A percentile compares a stretch with the other conserved stretches of the same genome.
These are phyloP conservation scores for Enteromius anoplus DNA, from an alignment of 2,797 vertebrate genomes.

Conservation along the genomic window DNA sequence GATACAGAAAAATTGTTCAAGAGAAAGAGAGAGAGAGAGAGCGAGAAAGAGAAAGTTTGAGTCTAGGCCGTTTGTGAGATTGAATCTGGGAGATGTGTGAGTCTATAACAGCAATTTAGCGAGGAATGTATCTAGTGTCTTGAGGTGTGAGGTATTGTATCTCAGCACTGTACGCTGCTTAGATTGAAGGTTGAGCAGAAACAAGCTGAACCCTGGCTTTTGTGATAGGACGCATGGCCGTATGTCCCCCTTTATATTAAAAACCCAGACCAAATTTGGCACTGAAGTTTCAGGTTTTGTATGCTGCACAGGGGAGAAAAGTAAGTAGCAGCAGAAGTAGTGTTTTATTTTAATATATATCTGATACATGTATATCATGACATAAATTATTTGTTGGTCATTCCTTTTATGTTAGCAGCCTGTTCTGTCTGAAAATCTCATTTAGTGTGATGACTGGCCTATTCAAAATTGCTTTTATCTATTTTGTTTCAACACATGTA, in stretches of 20 bases:
- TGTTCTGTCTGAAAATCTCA: neutral
- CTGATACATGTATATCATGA: neutral
- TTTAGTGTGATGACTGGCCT: neutral
- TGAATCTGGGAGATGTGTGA: slow-evolving; percentile 42
- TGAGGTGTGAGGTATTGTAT: slow-evolving; percentile 17
- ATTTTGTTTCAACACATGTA: neutral
- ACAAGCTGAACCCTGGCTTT: neutral
- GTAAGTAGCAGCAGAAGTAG: neutral
- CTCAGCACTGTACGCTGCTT: neutral
- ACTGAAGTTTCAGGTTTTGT: neutral
- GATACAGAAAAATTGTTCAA: slow-evolving; percentile 24
- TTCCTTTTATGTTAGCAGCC: neutral
- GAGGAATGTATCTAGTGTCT: slow-evolving; percentile 14
- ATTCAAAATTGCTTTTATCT: neutral
- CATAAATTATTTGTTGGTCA: neutral
- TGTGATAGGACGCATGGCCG: slow-evolving; percentile 9
- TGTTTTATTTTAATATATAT: neutral
- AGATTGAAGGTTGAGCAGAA: slow-evolving; percentile 29
- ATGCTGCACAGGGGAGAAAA: neutral
- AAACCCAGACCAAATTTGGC: neutral
- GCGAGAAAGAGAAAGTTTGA: slow-evolving; percentile 33
- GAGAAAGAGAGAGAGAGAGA: neutral
- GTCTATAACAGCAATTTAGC: slow-evolving; percentile 37
- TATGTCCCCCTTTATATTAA: neutral
- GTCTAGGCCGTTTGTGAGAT: slow-evolving; percentile 18